Base-by-base conservation (phyloP, 2,113 vertebrate genomes). In the Saimiri boliviensis region DNA sequence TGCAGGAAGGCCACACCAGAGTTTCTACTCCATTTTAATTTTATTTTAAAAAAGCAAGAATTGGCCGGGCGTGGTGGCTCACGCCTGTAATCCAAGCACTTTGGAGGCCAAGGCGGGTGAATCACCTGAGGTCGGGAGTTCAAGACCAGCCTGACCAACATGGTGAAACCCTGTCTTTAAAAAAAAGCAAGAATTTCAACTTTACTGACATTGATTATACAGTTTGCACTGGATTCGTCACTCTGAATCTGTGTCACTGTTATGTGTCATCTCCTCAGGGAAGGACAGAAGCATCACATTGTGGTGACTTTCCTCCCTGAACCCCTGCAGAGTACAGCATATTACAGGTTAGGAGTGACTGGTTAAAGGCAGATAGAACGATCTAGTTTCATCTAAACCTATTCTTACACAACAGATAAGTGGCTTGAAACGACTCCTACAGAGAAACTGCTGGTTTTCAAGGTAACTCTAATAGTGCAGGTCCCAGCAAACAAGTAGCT, bases 181-280 rank as follows among this genome's bases (percentile, higher is more conserved):
- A n/a, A 79, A 93, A 86, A 56, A 76, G 58, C n/a, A 96, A 79
- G 30, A 90, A 74, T 76, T 89, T 68, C 89, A 90, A 68, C 32
- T 70, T 77, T 70, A 25, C 7, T 54, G 12, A 60, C 68, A 68
- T 25, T 90, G 56, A 94, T 86, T 27, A 23, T 58, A 76, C 16
- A 45, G 1, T 79, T 74, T 71, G 12, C 8, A 40, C 32, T n/a
- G 58, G 20, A 25, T 90, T 91, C 32, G 10, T 74, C 56, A 86
- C 52, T 37, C 35, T 40, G 49, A 88, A 45, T 77, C 23, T 49
- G 7, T 32, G 54, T 27, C 30, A 25, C 5, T 37, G 20, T 63
- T 17, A 20, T 25, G 10, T 10, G 6, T 68, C 66, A 52, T 30
- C 47, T 74, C 68, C 23, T 56, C 37, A 45, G 60, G 56, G 13